Evolutionary conservation across 2,113 vertebrate species (phyloP), one percentile per base, ranked within the genome.

Genomic region (Hemiprocne comata): DNA sequence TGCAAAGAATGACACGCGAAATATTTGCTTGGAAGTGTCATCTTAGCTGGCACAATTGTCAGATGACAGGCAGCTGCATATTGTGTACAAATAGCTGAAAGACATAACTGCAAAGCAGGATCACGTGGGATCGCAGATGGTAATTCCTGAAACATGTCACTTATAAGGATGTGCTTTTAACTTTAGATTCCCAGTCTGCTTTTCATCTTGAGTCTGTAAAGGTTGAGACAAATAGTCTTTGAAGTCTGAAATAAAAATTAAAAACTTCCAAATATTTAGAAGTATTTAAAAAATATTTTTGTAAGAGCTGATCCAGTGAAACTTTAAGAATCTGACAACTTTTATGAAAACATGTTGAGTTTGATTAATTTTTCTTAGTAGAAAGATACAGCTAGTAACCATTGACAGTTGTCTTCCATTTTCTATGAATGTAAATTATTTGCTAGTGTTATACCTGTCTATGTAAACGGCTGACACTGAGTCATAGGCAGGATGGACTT

Each of bases 1-100:
- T 93, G 64, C 11, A 51, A 96, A 85, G 95, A 93, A 91, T 85
- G 66, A 91, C 95, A 72, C 71, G 82, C 67, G 36, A 95, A 95
- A 87, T 62, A 28, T 96, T 88, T 92, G 33, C 64, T 82, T 83
- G 14, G 10, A 97, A 94, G 76, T 91, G 81, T 92, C 73, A 69
- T 76, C 76, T 90, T 48, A 78, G 85, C 40, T 91, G 89, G 65
- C 36, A 91, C 58, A 91, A 86, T 87, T 92, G 54, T 67, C 67
- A 82, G 44, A 70, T 88, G 77, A 67, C 64, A 89, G 76, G 55
- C 62, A 80, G 50, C n/a, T 79, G 62, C 38, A 73, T 77, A 75
- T 48, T 76, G 65, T 64, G 36, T 48, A 82, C 61, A 90, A 92
- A 91, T 75, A 89, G 71, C 75, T 95, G 64, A 84, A 75, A 85